Percentiles rank a stretch among this genome's conserved stretches.
These are phyloP conservation scores for Dicyrtoma fusca DNA, from an alignment of 2,888 invertebrate genomes.

Conservation along the genomic window DNA sequence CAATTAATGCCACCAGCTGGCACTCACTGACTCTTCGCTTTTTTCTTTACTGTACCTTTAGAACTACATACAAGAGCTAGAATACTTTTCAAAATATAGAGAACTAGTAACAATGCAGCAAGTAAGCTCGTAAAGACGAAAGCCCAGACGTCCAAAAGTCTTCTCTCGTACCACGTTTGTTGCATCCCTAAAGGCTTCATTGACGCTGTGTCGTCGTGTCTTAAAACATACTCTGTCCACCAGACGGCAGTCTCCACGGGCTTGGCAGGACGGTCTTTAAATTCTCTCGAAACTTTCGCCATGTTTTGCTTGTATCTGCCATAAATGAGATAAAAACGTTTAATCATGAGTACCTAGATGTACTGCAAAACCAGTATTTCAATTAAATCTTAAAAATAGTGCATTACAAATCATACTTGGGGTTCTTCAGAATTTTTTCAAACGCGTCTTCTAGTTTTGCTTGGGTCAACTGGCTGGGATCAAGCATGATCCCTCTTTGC, in stretches of 20 bases:
- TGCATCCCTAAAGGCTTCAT: conserved; percentile 26
- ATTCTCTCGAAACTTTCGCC: conserved; percentile 31
- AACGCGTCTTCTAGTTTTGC: conserved; percentile 50
- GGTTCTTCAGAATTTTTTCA: conserved; percentile 16
- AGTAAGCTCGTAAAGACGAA: conserved; percentile 11
- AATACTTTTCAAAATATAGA: background rate
- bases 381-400: background rate
- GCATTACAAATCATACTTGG: conserved; percentile 27
- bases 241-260: conserved; percentile 43
- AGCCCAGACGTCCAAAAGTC: conserved; percentile 36
- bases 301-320: conserved; percentile 40
- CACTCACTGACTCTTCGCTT: too few species aligned
- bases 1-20: too few species aligned
- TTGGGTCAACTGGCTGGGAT: conserved; percentile 62
- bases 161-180: conserved; percentile 35
- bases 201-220: conserved; percentile 29
- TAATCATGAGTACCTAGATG: background rate
- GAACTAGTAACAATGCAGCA: background rate
- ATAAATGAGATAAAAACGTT: background rate
- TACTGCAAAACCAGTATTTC: background rate
- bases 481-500: conserved; percentile 63
- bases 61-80: conserved; percentile 5
- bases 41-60: background rate
- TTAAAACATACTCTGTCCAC: conserved; percentile 48
- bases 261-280: conserved; percentile 42